A percentile compares a stretch with the other conserved stretches of the same genome.
phyloP scores from a whole-genome alignment of 2,797 vertebrate species.

The Hypotaenidia okinawae region DNA sequence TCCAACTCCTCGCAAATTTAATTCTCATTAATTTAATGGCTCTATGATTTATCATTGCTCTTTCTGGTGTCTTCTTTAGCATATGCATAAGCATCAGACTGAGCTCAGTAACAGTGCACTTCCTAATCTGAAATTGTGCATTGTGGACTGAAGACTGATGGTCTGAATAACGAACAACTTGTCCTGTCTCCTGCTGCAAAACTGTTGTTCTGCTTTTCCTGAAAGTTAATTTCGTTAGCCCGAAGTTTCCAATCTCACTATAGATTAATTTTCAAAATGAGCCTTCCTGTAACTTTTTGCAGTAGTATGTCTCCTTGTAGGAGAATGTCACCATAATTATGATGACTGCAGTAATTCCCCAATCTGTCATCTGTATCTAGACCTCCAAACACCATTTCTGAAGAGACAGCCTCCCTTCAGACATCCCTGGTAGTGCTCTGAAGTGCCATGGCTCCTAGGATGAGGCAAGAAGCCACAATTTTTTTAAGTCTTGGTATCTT shows the following conservation, averaged over 20 bases:
- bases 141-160: background rate
- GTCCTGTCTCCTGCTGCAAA: background rate
- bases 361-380: background rate
- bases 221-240: background rate
- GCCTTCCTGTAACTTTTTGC: background rate
- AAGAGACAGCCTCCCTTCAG: background rate
- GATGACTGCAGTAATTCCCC: background rate
- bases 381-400: background rate
- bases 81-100: background rate
- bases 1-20: background rate
- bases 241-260: background rate
- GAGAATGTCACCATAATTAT: background rate
- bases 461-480: background rate
- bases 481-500: constrained; percentile 4
- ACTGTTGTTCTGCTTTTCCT: background rate
- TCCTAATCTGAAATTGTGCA: background rate
- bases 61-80: background rate
- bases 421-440: background rate
- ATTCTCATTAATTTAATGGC: background rate
- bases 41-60: background rate
- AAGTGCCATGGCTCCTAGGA: background rate
- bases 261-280: constrained; percentile 22
- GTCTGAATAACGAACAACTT: background rate
- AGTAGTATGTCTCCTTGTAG: background rate
- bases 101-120: background rate